Percentiles rank a stretch among this genome's conserved stretches.
These are phyloP conservation scores for Zhuqinia jingwanae DNA, from an alignment of 2,888 invertebrate genomes.

Conservation along the genomic window DNA sequence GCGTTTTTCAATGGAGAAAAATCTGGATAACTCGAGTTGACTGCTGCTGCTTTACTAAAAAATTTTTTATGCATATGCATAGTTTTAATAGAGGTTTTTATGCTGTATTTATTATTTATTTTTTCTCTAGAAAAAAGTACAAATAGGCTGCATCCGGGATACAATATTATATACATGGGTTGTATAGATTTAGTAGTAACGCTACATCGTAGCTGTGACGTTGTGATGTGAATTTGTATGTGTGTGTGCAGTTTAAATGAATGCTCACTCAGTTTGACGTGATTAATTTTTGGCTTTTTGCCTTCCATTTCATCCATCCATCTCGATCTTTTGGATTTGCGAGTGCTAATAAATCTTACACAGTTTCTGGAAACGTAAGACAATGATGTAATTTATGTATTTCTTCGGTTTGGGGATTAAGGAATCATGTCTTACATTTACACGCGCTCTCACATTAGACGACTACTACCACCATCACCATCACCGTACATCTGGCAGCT, in stretches of 20 bases:
- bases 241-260: conserved; percentile 62
- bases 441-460: not conserved
- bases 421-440: conserved; percentile 54
- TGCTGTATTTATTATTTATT: not conserved
- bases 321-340: conserved; percentile 71
- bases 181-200: not conserved
- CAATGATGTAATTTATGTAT: conserved; percentile 73
- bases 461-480: not conserved
- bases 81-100: not conserved
- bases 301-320: conserved; percentile 75
- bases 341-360: conserved; percentile 74
- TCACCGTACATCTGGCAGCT: no score
- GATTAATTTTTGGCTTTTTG: conserved; percentile 77
- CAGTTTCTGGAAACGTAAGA: conserved; percentile 70
- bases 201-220: not conserved
- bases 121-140: no score
- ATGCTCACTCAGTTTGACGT: conserved; percentile 70
- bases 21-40: no score
- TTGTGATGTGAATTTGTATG: not conserved
- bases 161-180: no score
- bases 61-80: conserved; percentile 24
- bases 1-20: no score
- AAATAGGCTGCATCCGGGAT: no score
- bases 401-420: conserved; percentile 72
- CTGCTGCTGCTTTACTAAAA: no score